Base-by-base conservation (phyloP, 2,888 invertebrate species). In the Pandemis cinnamomeana region DNA sequence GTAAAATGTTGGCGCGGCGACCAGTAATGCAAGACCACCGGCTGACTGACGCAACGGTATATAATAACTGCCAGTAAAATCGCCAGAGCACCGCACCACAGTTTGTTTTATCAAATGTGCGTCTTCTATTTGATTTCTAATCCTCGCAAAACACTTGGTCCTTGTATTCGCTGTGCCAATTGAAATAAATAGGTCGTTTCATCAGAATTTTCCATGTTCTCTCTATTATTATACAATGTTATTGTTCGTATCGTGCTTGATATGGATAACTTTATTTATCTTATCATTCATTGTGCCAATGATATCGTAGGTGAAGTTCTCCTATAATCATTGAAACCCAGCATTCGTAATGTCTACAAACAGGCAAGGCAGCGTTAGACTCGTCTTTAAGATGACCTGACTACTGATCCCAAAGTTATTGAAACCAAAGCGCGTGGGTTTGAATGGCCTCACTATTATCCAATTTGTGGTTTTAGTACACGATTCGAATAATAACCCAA, bases 1-100 rank as follows among this genome's bases (percentile, higher is more conserved):
- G 84, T 87, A 82, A 87, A 86, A 86, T 85, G 78, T 82, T 81
- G 79, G 77, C 85, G 83, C 80, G 80, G 76, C 79, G 89, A 87
- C 88, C 82, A 78, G 67, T 75, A 81, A 83, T 72, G 76, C 48
- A 71, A 74, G 67, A 76, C 71, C 68, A 72, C 75, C 67, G 71
- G 76, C 77, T n/a, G 67, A 60, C 68, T 76, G 72, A 67, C 68
- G 69, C 73, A 75, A 72, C 72, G 67, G 58, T 76, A 71, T 72
- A 64, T 68, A 62, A 73, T 73, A 66, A 73, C 66, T 66, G 60
- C 58, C 58, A 60, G 60, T 70, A 70, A 70, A 73, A 66, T 73
- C 63, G 46, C 55, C n/a, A 15, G 53, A 48, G 41, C 42, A 46
- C 44, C 51, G 15, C 46, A 48, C 63, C 15, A 58, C 63, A 13